A percentile compares a stretch with the other conserved stretches of the same genome.
phyloP scores from a whole-genome alignment of 2,113 vertebrate species.

The Tichodroma muraria region DNA sequence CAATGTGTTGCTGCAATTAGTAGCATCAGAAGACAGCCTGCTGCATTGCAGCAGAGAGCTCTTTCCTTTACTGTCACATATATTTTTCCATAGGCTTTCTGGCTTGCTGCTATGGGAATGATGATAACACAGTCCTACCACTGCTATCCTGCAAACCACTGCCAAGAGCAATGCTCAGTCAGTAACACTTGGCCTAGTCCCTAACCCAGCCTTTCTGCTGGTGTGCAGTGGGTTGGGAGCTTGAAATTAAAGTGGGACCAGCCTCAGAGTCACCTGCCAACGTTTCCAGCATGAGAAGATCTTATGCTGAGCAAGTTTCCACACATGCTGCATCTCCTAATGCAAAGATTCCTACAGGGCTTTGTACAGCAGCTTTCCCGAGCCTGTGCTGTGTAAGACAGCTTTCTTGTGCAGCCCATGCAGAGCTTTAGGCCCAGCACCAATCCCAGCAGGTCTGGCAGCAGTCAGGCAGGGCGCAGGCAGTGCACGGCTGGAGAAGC shows the following conservation, averaged over 20 bases:
- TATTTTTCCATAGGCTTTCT: conserved; percentile 1
- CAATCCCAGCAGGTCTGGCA: background rate
- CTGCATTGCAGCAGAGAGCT: conserved; percentile 15
- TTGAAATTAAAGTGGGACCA: background rate
- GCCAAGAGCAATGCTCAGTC: background rate
- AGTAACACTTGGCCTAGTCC: background rate
- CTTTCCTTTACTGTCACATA: background rate
- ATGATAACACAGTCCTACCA: background rate
- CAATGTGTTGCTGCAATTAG: conserved; percentile 46
- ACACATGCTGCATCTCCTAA: background rate
- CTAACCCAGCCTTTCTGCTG: background rate
- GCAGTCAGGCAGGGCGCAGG: background rate
- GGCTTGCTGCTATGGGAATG: background rate
- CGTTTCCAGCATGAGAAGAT: background rate
- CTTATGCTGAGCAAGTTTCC: background rate
- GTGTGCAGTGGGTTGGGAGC: background rate
- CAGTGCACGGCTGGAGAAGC: background rate
- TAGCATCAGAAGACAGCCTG: conserved; percentile 27
- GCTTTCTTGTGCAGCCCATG: background rate
- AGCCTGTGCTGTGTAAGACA: background rate
- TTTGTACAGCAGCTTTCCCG: background rate
- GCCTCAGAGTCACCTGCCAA: background rate
- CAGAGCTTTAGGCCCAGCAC: background rate
- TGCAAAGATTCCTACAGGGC: background rate
- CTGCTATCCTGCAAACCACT: background rate